phyloP scores from a whole-genome alignment of 2,888 invertebrate genomes.

The Lasioglossum marginatum region DNA sequence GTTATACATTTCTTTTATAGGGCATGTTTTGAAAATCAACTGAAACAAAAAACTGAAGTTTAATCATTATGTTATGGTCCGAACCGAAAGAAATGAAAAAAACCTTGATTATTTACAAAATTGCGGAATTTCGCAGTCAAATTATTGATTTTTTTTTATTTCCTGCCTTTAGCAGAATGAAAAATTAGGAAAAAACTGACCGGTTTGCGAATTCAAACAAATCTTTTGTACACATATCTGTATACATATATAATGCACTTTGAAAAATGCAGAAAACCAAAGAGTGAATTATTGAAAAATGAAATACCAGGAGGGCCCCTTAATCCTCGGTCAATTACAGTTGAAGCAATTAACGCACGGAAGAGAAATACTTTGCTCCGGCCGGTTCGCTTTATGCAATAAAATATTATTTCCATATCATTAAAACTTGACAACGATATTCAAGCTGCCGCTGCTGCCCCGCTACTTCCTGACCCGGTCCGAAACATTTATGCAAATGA shows the following conservation, averaged over 20 bases:
- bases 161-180: not conserved
- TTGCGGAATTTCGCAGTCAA: not conserved
- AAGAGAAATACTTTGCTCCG: not conserved
- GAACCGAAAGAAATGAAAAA: too few relatives aligned
- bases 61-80: too few relatives aligned
- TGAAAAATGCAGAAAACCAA: not conserved
- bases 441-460: not conserved
- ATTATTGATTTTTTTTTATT: not conserved
- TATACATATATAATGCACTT: too few relatives aligned
- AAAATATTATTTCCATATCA: conserved; percentile 51
- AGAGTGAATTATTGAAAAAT: not conserved
- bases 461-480: not conserved
- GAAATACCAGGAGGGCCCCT: not conserved
- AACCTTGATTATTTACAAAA: too few relatives aligned
- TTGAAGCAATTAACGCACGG: conserved; percentile 17
- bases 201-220: not conserved
- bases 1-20: too few relatives aligned
- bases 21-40: too few relatives aligned
- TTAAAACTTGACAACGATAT: conserved; percentile 42
- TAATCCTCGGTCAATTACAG: conserved; percentile 5
- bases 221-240: not conserved
- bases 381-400: conserved; percentile 21
- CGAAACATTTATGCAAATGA: conserved; percentile 44
- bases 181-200: too few relatives aligned
- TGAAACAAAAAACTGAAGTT: not conserved